Base-by-base conservation (phyloP, 2,113 vertebrate genomes). In the Muntiacus muntjak region DNA sequence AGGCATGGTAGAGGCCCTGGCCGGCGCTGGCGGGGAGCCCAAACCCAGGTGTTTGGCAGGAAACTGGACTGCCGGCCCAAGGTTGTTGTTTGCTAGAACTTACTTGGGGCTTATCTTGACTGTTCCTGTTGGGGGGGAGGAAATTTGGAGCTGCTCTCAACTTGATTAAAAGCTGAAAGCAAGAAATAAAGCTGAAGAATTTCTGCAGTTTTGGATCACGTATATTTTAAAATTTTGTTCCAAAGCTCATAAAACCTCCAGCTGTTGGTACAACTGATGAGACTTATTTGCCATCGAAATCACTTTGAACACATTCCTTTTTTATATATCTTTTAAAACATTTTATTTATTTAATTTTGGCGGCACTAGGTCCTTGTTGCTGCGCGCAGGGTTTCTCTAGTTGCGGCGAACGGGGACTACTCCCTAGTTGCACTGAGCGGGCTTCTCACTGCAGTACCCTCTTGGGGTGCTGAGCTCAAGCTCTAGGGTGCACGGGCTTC, bases 121-220 rank as follows among this genome's bases (percentile, higher is more conserved):
- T 7, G 0, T 19, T 79, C 54, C 74, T 58, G 11, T 36, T 36
- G 26, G 2, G 52, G 8, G n/a, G 67, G 47, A 52, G 81, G 94
- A 60, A 28, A 71, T 76, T 84, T 60, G 47, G 89, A 95, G 76
- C 62, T 50, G 36, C 78, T 94, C 50, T 45, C 47, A 78, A 83
- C 89, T 60, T 43, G 54, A 87, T 55, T 45, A 60, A 92, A 92
- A 95, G 67, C 78, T 94, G 17, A 84, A 93, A 87, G 62, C 55
- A 90, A 89, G 64, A 88, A 58, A 74, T 47, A 10, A 92, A 92
- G 81, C 50, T 28, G 91, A 95, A 86, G 78, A 50, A 50, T 11
- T 2, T 50, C 13, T 43, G 19, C 58, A 21, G 58, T 84, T 87
- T 92, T 10, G 87, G 25, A 30, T 45, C 50, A 58, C 30, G 62